Evolutionary conservation across 2,888 invertebrate species (phyloP).

Genomic region (Drosophila austrosaltans): DNA sequence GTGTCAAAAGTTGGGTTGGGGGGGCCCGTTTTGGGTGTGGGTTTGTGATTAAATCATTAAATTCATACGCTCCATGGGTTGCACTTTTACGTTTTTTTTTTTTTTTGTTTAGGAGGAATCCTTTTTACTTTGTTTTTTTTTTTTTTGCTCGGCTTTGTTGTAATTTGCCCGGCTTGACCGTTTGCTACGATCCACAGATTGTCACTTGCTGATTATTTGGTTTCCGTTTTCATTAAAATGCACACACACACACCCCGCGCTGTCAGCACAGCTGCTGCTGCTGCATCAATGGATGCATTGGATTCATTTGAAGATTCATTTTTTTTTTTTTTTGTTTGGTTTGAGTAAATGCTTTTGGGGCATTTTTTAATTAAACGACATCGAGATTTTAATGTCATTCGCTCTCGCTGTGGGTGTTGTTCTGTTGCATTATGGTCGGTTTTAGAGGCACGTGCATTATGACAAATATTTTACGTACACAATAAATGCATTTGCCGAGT

Average conservation of each 20-base stretch:
- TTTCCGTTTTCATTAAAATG: slow-evolving; percentile 77
- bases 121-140: slow-evolving; percentile 24
- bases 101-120: slow-evolving; percentile 31
- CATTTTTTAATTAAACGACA: slow-evolving; percentile 78
- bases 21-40: background rate
- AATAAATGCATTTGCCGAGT: slow-evolving; percentile 20
- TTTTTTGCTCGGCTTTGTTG: slow-evolving; percentile 51
- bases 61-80: slow-evolving; percentile 81
- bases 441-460: slow-evolving; percentile 68
- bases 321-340: slow-evolving; percentile 20
- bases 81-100: slow-evolving; percentile 66
- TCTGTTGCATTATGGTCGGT: slow-evolving; percentile 45
- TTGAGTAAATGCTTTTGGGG: slow-evolving; percentile 78
- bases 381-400: slow-evolving; percentile 63
- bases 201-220: slow-evolving; percentile 73
- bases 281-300: slow-evolving; percentile 59
- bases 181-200: slow-evolving; percentile 65
- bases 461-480: slow-evolving; percentile 74
- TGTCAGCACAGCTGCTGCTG: slow-evolving; percentile 44
- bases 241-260: slow-evolving; percentile 46
- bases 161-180: slow-evolving; percentile 65
- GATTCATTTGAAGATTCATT: slow-evolving; percentile 29
- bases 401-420: slow-evolving; percentile 59
- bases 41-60: slow-evolving; percentile 82
- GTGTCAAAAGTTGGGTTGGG: slow-evolving; percentile 43